Percentiles rank a stretch among this genome's conserved stretches.
Conservation (phyloP, 2,113 vertebrate genomes). For the Melanocharis versteri region DNA sequence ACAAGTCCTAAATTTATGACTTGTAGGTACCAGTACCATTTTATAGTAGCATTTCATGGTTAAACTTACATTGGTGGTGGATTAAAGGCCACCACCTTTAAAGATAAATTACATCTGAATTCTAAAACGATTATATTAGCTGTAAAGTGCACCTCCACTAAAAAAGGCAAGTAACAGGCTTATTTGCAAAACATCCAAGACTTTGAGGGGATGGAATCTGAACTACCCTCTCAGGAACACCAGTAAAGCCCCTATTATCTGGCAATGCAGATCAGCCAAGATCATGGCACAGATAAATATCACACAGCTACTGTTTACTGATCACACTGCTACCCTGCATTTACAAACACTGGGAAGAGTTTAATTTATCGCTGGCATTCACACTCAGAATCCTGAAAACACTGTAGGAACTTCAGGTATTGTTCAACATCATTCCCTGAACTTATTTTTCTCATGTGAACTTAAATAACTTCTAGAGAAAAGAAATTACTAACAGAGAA, state of each 20-base stretch:
- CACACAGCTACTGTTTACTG: not conserved
- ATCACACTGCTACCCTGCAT: not conserved
- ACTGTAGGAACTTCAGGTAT: not conserved
- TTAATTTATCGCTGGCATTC: not conserved
- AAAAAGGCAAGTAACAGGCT: not conserved
- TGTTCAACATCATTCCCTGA: not conserved
- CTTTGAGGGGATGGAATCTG: not conserved
- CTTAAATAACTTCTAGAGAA: not conserved
- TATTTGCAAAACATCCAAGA: not conserved
- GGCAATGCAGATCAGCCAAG: not conserved
- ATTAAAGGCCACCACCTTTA: too few relatives aligned
- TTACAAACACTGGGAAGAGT: not conserved
- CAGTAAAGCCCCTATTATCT: not conserved
- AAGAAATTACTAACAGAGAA: not conserved
- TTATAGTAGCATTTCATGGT: not conserved
- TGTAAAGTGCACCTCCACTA: not conserved
- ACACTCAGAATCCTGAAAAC: not conserved
- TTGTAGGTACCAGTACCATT: not conserved
- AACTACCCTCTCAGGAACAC: not conserved
- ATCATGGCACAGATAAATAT: not conserved
- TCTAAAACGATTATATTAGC: not conserved
- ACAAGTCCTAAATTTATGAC: not conserved
- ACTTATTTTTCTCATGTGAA: not conserved
- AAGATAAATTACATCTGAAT: not conserved
- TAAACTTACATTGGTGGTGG: not conserved